Percentiles rank a stretch among this genome's conserved stretches.
Evolutionary conservation across 1,140 invertebrate genomes (phyloP).

Genomic region (Macrocentrus cingulum): DNA sequence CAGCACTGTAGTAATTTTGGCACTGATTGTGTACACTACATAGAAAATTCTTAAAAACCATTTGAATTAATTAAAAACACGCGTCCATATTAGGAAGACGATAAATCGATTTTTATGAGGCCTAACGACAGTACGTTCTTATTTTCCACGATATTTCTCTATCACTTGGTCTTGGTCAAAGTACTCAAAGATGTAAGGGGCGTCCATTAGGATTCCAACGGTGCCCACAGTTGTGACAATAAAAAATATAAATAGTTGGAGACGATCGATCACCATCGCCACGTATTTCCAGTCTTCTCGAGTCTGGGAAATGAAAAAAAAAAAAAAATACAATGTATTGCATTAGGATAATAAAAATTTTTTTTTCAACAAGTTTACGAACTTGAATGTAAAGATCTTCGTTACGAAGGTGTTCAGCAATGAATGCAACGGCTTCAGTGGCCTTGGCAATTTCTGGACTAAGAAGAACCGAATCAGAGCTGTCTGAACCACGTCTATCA

Average conservation of each 20-base stretch:
- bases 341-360: neutral
- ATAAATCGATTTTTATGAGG: no score
- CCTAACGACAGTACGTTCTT: slow-evolving; percentile 53
- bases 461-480: slow-evolving; percentile 84
- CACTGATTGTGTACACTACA: no score
- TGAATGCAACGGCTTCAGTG: slow-evolving; percentile 96
- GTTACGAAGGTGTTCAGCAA: slow-evolving; percentile 95
- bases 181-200: slow-evolving; percentile 98
- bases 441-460: slow-evolving; percentile 92
- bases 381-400: slow-evolving; percentile 98
- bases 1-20: no score
- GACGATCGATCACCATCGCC: slow-evolving; percentile 97
- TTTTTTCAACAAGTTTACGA: neutral
- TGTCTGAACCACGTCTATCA: slow-evolving; percentile 81
- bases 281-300: slow-evolving; percentile 99
- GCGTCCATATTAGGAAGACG: no score
- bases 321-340: no score
- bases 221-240: slow-evolving; percentile 94
- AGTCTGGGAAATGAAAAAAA: slow-evolving; percentile 67
- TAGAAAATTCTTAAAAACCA: no score
- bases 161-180: slow-evolving; percentile 97
- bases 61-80: no score
- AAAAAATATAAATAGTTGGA: slow-evolving; percentile 97
- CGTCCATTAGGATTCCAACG: slow-evolving; percentile 96
- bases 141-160: slow-evolving; percentile 90